Evolutionary conservation across 2,113 vertebrate genomes (phyloP).

Genomic region (Trichomycterus rosablanca): DNA sequence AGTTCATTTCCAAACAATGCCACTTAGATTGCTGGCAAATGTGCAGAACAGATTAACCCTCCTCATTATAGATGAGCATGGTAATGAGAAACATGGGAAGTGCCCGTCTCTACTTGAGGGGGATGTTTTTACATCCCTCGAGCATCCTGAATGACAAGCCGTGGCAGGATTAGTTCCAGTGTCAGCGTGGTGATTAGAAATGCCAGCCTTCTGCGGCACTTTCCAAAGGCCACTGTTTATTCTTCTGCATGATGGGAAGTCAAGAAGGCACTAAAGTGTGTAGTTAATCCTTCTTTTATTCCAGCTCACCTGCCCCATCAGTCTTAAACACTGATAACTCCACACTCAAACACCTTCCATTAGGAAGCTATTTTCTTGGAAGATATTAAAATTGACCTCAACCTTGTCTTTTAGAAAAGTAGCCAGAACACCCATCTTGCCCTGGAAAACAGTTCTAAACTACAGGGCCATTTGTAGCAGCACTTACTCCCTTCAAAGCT

Average conservation of each 20-base stretch:
- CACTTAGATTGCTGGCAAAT: constrained; percentile 9
- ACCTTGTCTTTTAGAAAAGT: not conserved
- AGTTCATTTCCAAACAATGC: constrained; percentile 26
- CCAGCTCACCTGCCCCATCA: constrained; percentile 53
- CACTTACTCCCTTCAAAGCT: not conserved
- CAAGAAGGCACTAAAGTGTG: constrained; percentile 54
- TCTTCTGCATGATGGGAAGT: constrained; percentile 60
- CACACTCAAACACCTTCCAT: constrained; percentile 61
- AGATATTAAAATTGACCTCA: not conserved
- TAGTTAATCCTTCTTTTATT: constrained; percentile 72
- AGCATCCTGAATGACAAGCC: constrained; percentile 32
- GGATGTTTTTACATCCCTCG: constrained; percentile 32
- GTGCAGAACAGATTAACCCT: constrained; percentile 26
- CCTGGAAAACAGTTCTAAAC: constrained; percentile 3
- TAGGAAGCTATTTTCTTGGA: constrained; percentile 59
- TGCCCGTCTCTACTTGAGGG: constrained; percentile 19
- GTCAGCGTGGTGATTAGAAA: constrained; percentile 55
- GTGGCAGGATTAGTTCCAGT: constrained; percentile 47
- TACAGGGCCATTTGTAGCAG: constrained; percentile 3
- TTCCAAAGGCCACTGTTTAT: constrained; percentile 62
- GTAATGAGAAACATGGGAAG: constrained; percentile 37
- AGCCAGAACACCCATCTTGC: not conserved
- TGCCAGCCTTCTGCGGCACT: constrained; percentile 35
- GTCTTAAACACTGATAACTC: constrained; percentile 67
- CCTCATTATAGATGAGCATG: constrained; percentile 19